phyloP scores from a whole-genome alignment of 2,888 invertebrate species.

The Drosophila infuscata region DNA sequence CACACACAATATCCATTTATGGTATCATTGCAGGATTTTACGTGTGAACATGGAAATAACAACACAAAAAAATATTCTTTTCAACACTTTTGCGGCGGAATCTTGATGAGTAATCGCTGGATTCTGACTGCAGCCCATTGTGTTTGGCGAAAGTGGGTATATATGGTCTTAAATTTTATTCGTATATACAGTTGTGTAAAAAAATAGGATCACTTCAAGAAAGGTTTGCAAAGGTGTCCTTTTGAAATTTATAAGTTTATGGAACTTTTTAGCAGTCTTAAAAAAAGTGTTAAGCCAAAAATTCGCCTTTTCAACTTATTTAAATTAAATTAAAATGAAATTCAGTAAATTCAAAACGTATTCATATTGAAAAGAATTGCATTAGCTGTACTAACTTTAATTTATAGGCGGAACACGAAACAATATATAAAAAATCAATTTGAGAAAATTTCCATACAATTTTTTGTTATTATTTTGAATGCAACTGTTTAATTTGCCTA shows the following conservation, averaged over 20 bases:
- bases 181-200: neutral
- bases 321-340: neutral
- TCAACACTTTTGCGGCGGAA: conserved; percentile 84
- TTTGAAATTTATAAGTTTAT: neutral
- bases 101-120: conserved; percentile 79
- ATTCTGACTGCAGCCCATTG: conserved; percentile 84
- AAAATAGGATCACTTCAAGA: neutral
- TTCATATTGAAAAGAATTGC: too few relatives aligned
- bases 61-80: conserved; percentile 27
- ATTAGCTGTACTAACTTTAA: too few relatives aligned
- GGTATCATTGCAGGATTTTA: conserved; percentile 82
- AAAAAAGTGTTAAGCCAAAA: neutral
- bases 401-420: too few relatives aligned
- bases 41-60: conserved; percentile 15
- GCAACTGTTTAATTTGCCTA: neutral
- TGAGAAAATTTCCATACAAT: neutral
- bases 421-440: neutral
- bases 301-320: neutral
- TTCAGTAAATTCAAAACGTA: neutral
- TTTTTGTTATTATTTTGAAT: too few relatives aligned
- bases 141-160: conserved; percentile 80
- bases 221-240: neutral
- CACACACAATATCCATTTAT: conserved; percentile 79
- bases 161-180: neutral
- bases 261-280: neutral